A percentile compares a stretch with the other conserved stretches of the same genome.
These are phyloP conservation scores for Clunio marinus DNA, from an alignment of 2,888 invertebrate genomes.

Conservation along the genomic window DNA sequence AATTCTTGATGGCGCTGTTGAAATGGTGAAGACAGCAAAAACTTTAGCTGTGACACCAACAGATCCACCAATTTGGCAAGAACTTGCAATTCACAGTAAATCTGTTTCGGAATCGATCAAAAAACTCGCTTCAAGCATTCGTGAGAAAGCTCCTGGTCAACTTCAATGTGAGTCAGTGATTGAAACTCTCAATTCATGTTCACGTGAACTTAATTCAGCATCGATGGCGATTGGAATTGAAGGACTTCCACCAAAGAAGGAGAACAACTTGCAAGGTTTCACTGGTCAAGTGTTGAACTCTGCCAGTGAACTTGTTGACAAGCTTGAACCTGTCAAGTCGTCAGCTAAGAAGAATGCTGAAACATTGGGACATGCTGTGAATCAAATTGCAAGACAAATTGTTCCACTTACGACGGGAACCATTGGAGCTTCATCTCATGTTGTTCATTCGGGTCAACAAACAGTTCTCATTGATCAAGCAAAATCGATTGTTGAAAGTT, in stretches of 20 bases:
- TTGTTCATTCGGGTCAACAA: constrained; percentile 83
- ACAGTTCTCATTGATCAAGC: constrained; percentile 83
- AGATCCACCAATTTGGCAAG: constrained; percentile 92
- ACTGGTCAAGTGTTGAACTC: constrained; percentile 76
- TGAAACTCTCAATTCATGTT: constrained; percentile 68
- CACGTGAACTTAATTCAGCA: constrained; percentile 80
- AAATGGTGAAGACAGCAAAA: constrained; percentile 87
- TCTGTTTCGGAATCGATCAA: constrained; percentile 96
- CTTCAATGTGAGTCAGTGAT: constrained; percentile 85
- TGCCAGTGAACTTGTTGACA: constrained; percentile 75
- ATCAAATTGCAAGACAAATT: constrained; percentile 69
- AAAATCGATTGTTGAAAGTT: constrained; percentile 92
- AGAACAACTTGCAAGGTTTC: constrained; percentile 69
- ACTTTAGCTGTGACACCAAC: constrained; percentile 82
- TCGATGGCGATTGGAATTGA: constrained; percentile 84
- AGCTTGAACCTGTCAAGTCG: constrained; percentile 75
- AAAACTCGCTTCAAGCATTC: constrained; percentile 83
- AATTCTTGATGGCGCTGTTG: constrained; percentile 79
- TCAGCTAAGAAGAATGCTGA: constrained; percentile 91
- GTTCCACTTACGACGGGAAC: constrained; percentile 80
- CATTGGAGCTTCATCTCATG: constrained; percentile 84
- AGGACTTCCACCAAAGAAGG: constrained; percentile 63
- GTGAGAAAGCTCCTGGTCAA: constrained; percentile 94
- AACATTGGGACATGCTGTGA: constrained; percentile 83
- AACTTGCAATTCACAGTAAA: constrained; percentile 89